A percentile compares a stretch with the other conserved stretches of the same genome.
phyloP scores from a whole-genome alignment of 2,888 invertebrate species.

The Pseudococcus longispinus region DNA sequence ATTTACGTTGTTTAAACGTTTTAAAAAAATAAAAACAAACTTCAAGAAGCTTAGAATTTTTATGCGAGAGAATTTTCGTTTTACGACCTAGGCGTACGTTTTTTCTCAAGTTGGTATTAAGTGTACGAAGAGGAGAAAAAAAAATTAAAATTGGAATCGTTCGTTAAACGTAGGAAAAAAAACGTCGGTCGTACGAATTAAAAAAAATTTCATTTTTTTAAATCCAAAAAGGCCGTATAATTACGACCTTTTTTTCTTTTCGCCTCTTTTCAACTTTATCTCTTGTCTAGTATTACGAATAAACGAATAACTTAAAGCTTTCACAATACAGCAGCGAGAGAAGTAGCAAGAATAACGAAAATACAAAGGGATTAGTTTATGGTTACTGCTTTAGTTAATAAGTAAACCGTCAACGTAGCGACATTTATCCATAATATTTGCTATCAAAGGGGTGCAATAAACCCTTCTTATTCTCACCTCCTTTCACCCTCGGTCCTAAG shows the following conservation, averaged over 20 bases:
- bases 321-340: neutral
- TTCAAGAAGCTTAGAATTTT: conserved; percentile 35
- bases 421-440: conserved; percentile 38
- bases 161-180: neutral
- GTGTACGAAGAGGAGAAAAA: neutral
- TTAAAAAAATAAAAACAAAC: conserved; percentile 45
- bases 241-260: conserved; percentile 6
- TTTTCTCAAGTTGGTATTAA: neutral
- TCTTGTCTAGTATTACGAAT: neutral
- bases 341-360: neutral
- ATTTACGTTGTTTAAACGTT: conserved; percentile 42
- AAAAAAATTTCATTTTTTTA: conserved; percentile 25
- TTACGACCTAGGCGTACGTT: neutral
- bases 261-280: neutral
- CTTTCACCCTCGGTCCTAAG: neutral
- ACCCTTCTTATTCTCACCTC: neutral
- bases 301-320: conserved; percentile 1
- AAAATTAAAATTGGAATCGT: conserved; percentile 31
- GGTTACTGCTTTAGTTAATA: conserved; percentile 18
- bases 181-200: neutral
- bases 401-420: conserved; percentile 23
- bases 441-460: conserved; percentile 25
- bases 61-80: conserved; percentile 18
- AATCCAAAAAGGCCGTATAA: conserved; percentile 2
- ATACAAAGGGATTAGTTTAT: conserved; percentile 31